A percentile compares a stretch with the other conserved stretches of the same genome.
phyloP scores from a whole-genome alignment of 1,140 invertebrate genomes.

The Bicyclus anynana region DNA sequence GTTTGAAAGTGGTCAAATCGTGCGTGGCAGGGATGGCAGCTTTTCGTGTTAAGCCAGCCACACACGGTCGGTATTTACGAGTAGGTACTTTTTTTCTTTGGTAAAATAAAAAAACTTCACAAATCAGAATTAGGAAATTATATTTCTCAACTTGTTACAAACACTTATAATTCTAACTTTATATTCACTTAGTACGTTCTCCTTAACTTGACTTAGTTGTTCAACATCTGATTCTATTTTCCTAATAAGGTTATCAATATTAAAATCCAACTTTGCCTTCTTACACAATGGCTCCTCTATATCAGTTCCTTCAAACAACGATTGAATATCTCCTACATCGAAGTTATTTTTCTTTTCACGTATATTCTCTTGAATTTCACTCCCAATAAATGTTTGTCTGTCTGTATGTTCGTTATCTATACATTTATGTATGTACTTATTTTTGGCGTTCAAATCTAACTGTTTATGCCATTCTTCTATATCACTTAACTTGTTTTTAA shows the following conservation, averaged over 20 bases:
- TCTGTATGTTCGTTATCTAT: not conserved
- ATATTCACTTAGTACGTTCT: conserved; percentile 37
- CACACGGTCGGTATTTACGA: too few species aligned
- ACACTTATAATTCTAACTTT: conserved; percentile 38
- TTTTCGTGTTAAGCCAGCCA: too few species aligned
- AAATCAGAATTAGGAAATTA: conserved; percentile 31
- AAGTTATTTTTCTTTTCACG: conserved; percentile 38
- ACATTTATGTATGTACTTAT: conserved; percentile 2
- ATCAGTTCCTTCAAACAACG: conserved; percentile 43
- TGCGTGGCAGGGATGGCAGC: too few species aligned
- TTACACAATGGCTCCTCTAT: conserved; percentile 47
- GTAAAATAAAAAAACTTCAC: not conserved
- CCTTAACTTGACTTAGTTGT: conserved; percentile 35
- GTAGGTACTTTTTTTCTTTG: too few species aligned
- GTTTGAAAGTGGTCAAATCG: too few species aligned
- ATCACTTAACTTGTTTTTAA: not conserved
- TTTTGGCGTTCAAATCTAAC: conserved; percentile 14
- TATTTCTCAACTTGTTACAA: conserved; percentile 45
- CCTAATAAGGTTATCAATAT: conserved; percentile 36
- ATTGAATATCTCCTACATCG: conserved; percentile 46
- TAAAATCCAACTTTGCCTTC: conserved; percentile 41
- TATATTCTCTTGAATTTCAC: conserved; percentile 1
- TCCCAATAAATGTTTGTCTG: not conserved
- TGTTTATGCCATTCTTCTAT: conserved; percentile 13
- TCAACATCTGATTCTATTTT: conserved; percentile 39